These are phyloP conservation scores for Atlantisia rogersi DNA, from an alignment of 2,113 vertebrate genomes.

Conservation along the genomic window DNA sequence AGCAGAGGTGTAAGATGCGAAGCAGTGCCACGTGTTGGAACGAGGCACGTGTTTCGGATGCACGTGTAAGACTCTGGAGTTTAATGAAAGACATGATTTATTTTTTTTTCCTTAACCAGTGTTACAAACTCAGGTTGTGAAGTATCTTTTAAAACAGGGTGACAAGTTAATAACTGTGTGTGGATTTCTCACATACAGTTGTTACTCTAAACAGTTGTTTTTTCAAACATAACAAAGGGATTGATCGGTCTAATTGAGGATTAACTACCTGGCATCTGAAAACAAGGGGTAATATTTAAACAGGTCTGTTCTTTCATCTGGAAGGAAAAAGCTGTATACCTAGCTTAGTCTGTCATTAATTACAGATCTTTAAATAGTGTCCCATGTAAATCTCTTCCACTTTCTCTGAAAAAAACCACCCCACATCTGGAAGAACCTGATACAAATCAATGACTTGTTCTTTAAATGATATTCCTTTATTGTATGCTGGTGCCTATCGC, in stretches of 20 bases:
- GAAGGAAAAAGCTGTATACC: not conserved
- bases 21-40: rapidly evolving
- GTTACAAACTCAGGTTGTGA: not conserved
- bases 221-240: conserved; percentile 13
- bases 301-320: not conserved
- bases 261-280: not conserved
- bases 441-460: not conserved
- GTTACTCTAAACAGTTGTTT: conserved; percentile 54
- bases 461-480: not conserved
- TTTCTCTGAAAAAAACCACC: not conserved
- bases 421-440: not conserved
- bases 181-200: conserved; percentile 20
- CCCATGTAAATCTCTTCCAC: not conserved
- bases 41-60: not conserved
- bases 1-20: not conserved
- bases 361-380: not conserved
- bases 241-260: conserved; percentile 38
- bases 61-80: not conserved
- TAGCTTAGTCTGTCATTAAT: not conserved
- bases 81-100: not conserved
- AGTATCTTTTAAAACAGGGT: not conserved
- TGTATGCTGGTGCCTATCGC: not conserved
- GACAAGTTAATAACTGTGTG: conserved; percentile 53
- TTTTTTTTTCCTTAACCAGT: not conserved
- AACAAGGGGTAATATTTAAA: not conserved